phyloP scores from a whole-genome alignment of 2,113 vertebrate genomes.

The Alectura lathami region DNA sequence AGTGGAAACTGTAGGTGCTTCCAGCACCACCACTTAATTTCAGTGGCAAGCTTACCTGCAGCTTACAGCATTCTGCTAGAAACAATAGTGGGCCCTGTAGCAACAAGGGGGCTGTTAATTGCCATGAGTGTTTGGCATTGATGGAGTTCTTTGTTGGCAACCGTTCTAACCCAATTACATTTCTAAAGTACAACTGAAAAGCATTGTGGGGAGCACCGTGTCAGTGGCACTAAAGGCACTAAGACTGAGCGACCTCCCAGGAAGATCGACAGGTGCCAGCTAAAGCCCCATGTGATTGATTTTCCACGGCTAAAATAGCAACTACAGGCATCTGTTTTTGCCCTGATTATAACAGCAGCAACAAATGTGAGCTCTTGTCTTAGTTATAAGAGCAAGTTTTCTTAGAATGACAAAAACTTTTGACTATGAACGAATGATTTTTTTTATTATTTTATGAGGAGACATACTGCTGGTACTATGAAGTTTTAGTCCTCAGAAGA shows the following conservation, averaged over 20 bases:
- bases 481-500: background rate
- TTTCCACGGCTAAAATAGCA: conserved; percentile 54
- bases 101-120: conserved; percentile 7
- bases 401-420: background rate
- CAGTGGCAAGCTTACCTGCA: conserved; percentile 12
- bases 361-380: background rate
- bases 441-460: background rate
- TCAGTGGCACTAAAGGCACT: conserved; percentile 6
- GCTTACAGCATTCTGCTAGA: background rate
- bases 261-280: conserved; percentile 64
- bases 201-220: conserved; percentile 33
- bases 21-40: background rate
- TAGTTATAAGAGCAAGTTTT: background rate
- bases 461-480: background rate
- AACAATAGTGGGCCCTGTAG: background rate
- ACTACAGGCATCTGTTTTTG: conserved; percentile 55
- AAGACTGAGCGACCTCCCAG: conserved; percentile 56
- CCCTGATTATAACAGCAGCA: background rate
- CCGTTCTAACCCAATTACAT: conserved; percentile 57
- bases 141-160: conserved; percentile 36
- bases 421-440: background rate
- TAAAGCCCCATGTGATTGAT: conserved; percentile 70
- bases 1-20: background rate
- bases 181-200: conserved; percentile 53
- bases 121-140: background rate